Percentiles rank a stretch among this genome's conserved stretches.
Evolutionary conservation across 2,888 invertebrate species (phyloP).

Genomic region (Protodeltote pygarga): DNA sequence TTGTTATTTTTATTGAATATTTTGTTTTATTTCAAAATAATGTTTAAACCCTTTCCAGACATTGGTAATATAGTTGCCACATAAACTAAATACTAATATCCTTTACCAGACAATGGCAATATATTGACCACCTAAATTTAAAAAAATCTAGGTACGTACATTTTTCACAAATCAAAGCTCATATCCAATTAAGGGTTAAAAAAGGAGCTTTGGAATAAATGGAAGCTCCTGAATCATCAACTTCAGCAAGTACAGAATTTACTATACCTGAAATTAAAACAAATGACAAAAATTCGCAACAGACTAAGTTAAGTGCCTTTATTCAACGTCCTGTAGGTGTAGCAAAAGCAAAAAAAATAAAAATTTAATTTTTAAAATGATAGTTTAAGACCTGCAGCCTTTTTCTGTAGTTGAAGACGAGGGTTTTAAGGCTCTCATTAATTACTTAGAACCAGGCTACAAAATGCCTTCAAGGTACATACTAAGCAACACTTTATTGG

Average conservation of each 20-base stretch:
- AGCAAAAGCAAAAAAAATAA: conserved; percentile 32
- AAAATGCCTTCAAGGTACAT: conserved; percentile 44
- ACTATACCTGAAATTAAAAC: conserved; percentile 15
- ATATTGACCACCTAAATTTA: too few relatives aligned
- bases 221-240: conserved; percentile 23
- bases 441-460: conserved; percentile 43
- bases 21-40: too few relatives aligned
- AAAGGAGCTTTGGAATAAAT: too few relatives aligned
- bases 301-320: conserved; percentile 30
- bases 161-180: too few relatives aligned
- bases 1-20: too few relatives aligned
- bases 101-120: too few relatives aligned
- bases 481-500: conserved; percentile 40
- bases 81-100: too few relatives aligned
- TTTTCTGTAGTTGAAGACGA: conserved; percentile 44
- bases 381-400: conserved; percentile 37
- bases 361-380: conserved; percentile 41
- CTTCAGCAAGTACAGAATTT: conserved; percentile 21
- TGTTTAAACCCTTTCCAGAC: too few relatives aligned
- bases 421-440: conserved; percentile 42
- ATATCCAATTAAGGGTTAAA: too few relatives aligned
- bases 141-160: too few relatives aligned
- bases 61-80: too few relatives aligned
- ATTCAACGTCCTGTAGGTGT: conserved; percentile 37
- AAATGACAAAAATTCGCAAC: conserved; percentile 19